phyloP scores from a whole-genome alignment of 2,888 invertebrate genomes.

The Trimorus sp. region DNA sequence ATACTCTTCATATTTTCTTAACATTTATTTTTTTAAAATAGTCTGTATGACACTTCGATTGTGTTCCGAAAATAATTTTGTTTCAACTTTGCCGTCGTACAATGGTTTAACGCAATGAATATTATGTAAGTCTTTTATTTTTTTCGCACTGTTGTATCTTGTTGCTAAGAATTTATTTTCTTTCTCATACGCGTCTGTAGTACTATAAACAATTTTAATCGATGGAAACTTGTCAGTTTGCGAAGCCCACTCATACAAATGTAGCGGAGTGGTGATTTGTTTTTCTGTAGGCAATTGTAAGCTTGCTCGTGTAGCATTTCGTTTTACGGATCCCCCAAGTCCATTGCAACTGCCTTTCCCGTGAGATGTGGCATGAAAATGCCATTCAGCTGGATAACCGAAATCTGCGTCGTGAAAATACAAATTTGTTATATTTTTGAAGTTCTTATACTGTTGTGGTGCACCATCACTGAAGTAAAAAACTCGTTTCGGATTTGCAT shows the following conservation, averaged over 20 bases:
- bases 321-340: slow-evolving; percentile 37
- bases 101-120: too few relatives aligned
- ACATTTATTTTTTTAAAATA: too few relatives aligned
- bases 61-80: too few relatives aligned
- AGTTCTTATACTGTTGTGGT: slow-evolving; percentile 38
- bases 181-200: too few relatives aligned
- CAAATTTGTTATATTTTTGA: slow-evolving; percentile 16
- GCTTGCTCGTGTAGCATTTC: slow-evolving; percentile 34
- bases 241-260: slow-evolving; percentile 43
- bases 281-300: slow-evolving; percentile 27
- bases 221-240: slow-evolving; percentile 7
- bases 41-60: too few relatives aligned
- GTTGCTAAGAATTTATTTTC: too few relatives aligned
- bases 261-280: slow-evolving; percentile 29
- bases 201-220: slow-evolving; percentile 6
- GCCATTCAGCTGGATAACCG: slow-evolving; percentile 21
- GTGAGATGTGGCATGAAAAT: slow-evolving; percentile 39
- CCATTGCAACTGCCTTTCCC: slow-evolving; percentile 41
- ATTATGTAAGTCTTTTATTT: too few relatives aligned
- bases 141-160: too few relatives aligned
- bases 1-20: too few relatives aligned
- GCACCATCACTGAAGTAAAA: slow-evolving; percentile 28
- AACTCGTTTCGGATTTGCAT: slow-evolving; percentile 10
- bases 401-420: slow-evolving; percentile 23
- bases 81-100: too few relatives aligned